Percentiles rank a stretch among this genome's conserved stretches.
Evolutionary conservation across 2,113 vertebrate species (phyloP).

Genomic region (Etheostoma cragini): DNA sequence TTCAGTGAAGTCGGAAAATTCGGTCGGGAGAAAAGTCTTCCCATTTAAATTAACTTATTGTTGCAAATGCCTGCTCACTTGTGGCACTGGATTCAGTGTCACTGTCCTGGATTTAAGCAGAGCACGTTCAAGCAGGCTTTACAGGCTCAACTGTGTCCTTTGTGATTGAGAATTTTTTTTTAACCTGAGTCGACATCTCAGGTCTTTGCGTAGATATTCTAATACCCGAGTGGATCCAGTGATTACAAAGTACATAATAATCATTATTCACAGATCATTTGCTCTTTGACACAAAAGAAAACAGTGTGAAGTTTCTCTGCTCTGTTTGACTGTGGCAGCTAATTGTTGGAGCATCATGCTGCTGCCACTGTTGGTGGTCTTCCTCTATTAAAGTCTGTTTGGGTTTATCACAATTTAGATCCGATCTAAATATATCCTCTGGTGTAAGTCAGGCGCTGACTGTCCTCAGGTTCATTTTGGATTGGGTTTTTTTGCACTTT

Average conservation of each 20-base stretch:
- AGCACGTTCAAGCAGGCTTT: neutral
- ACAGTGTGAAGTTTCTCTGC: neutral
- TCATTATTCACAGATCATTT: neutral
- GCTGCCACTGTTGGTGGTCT: neutral
- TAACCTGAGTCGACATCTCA: neutral
- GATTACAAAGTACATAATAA: neutral
- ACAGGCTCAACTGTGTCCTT: neutral
- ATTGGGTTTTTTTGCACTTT: neutral
- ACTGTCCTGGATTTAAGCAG: too few species aligned
- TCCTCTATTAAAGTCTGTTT: constrained; percentile 2
- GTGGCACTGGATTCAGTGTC: neutral
- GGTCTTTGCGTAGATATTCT: neutral
- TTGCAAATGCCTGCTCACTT: neutral
- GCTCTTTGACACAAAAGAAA: constrained; percentile 3
- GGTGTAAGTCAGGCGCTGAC: neutral
- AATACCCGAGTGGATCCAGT: neutral
- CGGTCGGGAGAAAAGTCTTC: neutral
- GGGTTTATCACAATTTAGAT: neutral
- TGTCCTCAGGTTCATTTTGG: neutral
- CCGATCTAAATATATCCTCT: neutral
- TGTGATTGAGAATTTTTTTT: neutral
- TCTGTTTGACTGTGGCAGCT: neutral
- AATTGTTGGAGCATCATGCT: neutral
- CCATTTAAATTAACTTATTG: neutral
- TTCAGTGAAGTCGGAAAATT: neutral